Percentiles rank a stretch among this genome's conserved stretches.
phyloP scores from a whole-genome alignment of 2,888 invertebrate species.

The Chrysomela aeneicollis region DNA sequence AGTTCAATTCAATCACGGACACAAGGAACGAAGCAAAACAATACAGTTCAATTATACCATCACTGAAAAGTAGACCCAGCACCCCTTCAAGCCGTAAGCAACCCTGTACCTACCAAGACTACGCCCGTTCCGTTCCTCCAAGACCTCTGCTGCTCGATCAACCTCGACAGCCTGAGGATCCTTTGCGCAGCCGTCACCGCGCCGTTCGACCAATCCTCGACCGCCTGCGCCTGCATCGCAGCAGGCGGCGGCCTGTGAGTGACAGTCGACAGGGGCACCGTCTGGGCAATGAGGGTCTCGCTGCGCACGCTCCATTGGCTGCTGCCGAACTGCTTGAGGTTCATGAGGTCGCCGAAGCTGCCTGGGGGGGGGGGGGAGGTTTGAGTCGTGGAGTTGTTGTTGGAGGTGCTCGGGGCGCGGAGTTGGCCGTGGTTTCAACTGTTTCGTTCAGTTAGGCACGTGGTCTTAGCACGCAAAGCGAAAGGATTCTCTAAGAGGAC shows the following conservation, averaged over 20 bases:
- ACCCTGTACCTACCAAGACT: too few species aligned
- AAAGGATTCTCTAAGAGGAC: too few species aligned
- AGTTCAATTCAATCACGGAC: too few species aligned
- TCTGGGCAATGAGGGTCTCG: slow-evolving; percentile 75
- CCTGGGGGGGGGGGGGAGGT: slow-evolving; percentile 66
- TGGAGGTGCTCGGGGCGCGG: too few species aligned
- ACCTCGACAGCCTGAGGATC: slow-evolving; percentile 72
- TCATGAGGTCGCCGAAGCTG: slow-evolving; percentile 80
- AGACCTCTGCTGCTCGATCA: slow-evolving; percentile 71
- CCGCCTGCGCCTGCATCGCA: slow-evolving; percentile 1
- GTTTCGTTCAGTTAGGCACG: not conserved
- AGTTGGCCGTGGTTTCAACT: slow-evolving; percentile 25
- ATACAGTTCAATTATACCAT: too few species aligned
- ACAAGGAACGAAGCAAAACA: too few species aligned
- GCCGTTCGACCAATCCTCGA: slow-evolving; percentile 37
- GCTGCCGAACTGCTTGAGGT: slow-evolving; percentile 75
- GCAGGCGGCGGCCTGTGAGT: slow-evolving; percentile 64
- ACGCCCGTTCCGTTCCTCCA: not conserved
- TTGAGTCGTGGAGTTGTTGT: slow-evolving; percentile 59
- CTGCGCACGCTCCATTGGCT: slow-evolving; percentile 76
- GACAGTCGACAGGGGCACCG: slow-evolving; percentile 78
- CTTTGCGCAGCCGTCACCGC: slow-evolving; percentile 74
- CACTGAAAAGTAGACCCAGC: too few species aligned
- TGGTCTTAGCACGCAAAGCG: too few species aligned
- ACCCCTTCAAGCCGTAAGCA: too few species aligned